Percentiles rank a stretch among this genome's conserved stretches.
Evolutionary conservation across 1,140 invertebrate genomes (phyloP).

Genomic region (Euwallacea fornicatus): DNA sequence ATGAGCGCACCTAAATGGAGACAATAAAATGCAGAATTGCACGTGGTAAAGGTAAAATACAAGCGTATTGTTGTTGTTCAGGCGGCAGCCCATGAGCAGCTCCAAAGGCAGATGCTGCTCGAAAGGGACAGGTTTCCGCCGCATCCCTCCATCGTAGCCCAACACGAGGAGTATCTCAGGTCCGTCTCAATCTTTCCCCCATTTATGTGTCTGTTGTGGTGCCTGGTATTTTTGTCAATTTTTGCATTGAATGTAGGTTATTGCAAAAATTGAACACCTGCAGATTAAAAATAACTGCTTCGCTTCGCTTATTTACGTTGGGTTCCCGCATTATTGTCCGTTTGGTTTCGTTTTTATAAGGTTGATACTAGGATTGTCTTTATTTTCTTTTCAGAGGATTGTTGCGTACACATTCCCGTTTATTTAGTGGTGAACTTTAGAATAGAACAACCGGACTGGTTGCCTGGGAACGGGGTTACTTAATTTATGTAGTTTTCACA

Average conservation of each 20-base stretch:
- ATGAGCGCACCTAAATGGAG: background rate
- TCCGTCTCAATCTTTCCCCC: constrained; percentile 50
- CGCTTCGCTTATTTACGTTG: constrained; percentile 2
- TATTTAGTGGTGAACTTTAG: constrained; percentile 2
- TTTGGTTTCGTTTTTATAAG: background rate
- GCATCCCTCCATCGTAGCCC: constrained; percentile 66
- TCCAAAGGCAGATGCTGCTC: constrained; percentile 82
- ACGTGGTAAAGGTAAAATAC: background rate
- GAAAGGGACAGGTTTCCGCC: constrained; percentile 74
- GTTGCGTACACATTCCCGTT: background rate
- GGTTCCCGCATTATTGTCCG: background rate
- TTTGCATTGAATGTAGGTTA: background rate
- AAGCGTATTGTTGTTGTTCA: constrained; percentile 35
- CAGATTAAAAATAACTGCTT: constrained; percentile 7
- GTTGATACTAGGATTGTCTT: background rate
- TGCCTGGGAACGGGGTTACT: constrained; percentile 25
- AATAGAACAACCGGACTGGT: background rate
- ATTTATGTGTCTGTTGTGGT: constrained; percentile 19
- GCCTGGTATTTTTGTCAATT: constrained; percentile 19
- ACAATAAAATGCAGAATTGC: background rate
- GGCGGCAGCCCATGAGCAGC: constrained; percentile 78
- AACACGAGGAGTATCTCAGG: constrained; percentile 83
- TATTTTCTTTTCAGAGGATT: background rate
- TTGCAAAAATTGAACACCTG: background rate
- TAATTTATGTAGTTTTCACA: constrained; percentile 43